A percentile compares a stretch with the other conserved stretches of the same genome.
phyloP scores from a whole-genome alignment of 2,113 vertebrate species.

The Xenus cinereus region DNA sequence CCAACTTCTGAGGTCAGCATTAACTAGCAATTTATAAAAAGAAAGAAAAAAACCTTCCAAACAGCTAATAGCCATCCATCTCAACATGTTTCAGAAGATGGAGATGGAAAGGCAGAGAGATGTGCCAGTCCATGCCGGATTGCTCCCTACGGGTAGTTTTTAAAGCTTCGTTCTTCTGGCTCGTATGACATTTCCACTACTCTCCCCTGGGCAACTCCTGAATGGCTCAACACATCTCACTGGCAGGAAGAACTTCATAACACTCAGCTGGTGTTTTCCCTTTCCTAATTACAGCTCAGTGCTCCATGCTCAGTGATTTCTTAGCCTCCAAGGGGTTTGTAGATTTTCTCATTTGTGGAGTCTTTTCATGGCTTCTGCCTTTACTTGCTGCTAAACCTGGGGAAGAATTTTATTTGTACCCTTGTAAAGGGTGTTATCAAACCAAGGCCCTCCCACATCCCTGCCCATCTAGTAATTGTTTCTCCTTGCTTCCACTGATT shows the following conservation, averaged over 20 bases:
- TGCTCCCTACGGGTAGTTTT: not conserved
- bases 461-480: not conserved
- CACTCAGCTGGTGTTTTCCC: slow-evolving; percentile 18
- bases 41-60: not conserved
- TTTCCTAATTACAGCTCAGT: slow-evolving; percentile 48
- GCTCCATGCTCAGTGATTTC: not conserved
- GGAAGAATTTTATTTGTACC: not conserved
- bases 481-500: not conserved
- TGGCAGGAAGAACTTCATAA: not conserved
- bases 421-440: not conserved
- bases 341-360: not conserved
- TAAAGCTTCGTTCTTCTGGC: not conserved
- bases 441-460: too few species aligned
- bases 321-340: not conserved
- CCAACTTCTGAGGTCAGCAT: not conserved
- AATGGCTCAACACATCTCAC: slow-evolving; percentile 1
- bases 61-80: not conserved
- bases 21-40: not conserved
- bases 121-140: not conserved
- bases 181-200: not conserved
- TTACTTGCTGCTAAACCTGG: not conserved
- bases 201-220: slow-evolving; percentile 9
- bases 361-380: not conserved
- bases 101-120: not conserved
- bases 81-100: not conserved